Percentiles rank a stretch among this genome's conserved stretches.
These are phyloP conservation scores for Sphaeridia pumilis DNA, from an alignment of 2,888 invertebrate genomes.

Conservation along the genomic window DNA sequence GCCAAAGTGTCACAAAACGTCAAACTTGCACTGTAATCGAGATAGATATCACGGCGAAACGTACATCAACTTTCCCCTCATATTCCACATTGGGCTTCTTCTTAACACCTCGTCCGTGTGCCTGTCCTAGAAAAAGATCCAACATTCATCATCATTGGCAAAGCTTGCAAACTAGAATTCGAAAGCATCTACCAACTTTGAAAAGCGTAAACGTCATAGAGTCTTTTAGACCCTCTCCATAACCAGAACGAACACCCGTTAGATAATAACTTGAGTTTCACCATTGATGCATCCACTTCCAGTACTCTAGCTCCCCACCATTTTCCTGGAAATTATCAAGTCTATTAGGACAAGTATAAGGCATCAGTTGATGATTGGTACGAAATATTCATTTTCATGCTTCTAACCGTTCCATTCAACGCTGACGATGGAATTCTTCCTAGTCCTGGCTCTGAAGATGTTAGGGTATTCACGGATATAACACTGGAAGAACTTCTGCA, in stretches of 20 bases:
- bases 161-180: neutral
- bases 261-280: constrained; percentile 66
- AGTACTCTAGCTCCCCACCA: constrained; percentile 67
- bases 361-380: neutral
- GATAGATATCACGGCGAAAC: neutral
- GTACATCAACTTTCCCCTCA: constrained; percentile 19
- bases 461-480: constrained; percentile 19
- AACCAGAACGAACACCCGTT: constrained; percentile 78
- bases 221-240: constrained; percentile 79
- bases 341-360: constrained; percentile 1
- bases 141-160: neutral
- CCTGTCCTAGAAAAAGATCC: neutral
- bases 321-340: constrained; percentile 45
- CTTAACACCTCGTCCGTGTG: neutral
- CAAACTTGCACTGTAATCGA: no score
- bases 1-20: no score
- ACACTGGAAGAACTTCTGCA: constrained; percentile 19
- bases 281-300: constrained; percentile 75
- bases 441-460: neutral
- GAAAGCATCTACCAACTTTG: neutral
- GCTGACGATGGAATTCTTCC: constrained; percentile 50
- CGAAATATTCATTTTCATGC: neutral
- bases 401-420: constrained; percentile 69
- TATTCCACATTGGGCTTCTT: constrained; percentile 18
- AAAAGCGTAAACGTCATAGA: constrained; percentile 44